Evolutionary conservation across 2,113 vertebrate genomes (phyloP), one percentile per base, ranked within the genome.

Genomic region (Cyrtonyx montezumae): DNA sequence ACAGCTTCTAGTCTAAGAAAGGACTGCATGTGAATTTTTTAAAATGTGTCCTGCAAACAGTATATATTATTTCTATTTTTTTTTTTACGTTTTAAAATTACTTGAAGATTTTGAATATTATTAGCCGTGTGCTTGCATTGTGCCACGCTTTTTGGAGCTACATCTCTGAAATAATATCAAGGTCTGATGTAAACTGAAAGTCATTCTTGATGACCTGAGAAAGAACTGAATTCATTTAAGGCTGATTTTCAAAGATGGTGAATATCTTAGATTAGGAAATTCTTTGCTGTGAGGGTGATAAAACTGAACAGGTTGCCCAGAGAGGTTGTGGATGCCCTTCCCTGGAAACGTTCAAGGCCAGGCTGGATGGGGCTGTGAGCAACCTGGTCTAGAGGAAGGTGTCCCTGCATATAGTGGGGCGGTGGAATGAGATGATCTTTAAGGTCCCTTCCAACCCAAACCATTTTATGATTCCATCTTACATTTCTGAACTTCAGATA

Each of bases 401-500:
- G 51, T 53, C 51, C 51, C 51, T 53, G 51, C 51, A 26, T 53
- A 30, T 17, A 53, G 26, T 26, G 4, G 51, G 51, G 8, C 5
- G 5, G 9, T 53, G 26, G 26, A 53, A 17, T 13, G 16, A 17
- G 26, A 30, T 53, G 51, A 3, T 53, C 26, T 30, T 16, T 30
- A 53, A 30, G 26, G 26, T 53, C 51, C 26, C 26, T 53, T 53
- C 25, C 26, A 30, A 17, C 15, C 26, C 26, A 53, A 53, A 53
- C 26, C 15, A 30, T 30, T 28, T 8, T 53, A 9, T 53, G 26
- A 30, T 53, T 53, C 8, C 79, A 37, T 65, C 66, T 79, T 90
- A 74, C 82, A 45, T 91, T 84, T 88, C 59, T 88, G 13, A 73
- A 91, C 63, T 87, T 91, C 40, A 89, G 28, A 36, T 68, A 82